Evolutionary conservation across 53 echinoderm and acorn worm genomes (phyloP).

Genomic region (Zoroaster sp.): DNA sequence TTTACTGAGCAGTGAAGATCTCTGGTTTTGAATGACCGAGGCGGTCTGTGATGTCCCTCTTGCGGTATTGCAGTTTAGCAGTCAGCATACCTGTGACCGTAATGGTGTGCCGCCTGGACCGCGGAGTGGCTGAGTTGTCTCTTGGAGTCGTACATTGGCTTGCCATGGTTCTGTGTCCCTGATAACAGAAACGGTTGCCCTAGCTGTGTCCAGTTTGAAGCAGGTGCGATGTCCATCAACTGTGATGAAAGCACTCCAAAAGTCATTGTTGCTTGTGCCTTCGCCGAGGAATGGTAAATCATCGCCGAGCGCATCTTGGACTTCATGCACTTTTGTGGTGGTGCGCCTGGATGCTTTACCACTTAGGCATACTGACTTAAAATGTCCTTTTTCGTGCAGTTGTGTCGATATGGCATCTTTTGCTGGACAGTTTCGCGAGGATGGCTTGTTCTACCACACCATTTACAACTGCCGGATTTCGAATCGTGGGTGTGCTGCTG

Average conservation of each 20-base stretch:
- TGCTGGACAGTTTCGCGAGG: constrained; percentile 56
- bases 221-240: constrained; percentile 48
- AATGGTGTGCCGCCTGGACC: not conserved
- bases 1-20: constrained; percentile 17
- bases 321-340: constrained; percentile 28
- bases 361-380: constrained; percentile 34
- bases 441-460: constrained; percentile 9
- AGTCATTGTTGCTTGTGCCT: not conserved
- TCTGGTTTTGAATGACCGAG: too few relatives aligned
- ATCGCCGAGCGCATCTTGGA: not conserved
- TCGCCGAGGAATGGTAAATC: constrained; percentile 38
- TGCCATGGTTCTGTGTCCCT: not conserved
- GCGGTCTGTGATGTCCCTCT: not conserved
- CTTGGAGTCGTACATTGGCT: not conserved
- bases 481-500: too few relatives aligned
- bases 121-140: not conserved
- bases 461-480: too few relatives aligned
- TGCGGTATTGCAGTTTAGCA: constrained; percentile 1
- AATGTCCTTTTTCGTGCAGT: constrained; percentile 29
- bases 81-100: not conserved
- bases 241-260: constrained; percentile 52
- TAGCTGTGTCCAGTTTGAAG: constrained; percentile 72
- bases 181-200: not conserved
- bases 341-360: constrained; percentile 15
- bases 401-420: constrained; percentile 44